Evolutionary conservation across 2,888 invertebrate genomes (phyloP), one percentile per base, ranked within the genome.

Genomic region (Ectemnius cavifrons): DNA sequence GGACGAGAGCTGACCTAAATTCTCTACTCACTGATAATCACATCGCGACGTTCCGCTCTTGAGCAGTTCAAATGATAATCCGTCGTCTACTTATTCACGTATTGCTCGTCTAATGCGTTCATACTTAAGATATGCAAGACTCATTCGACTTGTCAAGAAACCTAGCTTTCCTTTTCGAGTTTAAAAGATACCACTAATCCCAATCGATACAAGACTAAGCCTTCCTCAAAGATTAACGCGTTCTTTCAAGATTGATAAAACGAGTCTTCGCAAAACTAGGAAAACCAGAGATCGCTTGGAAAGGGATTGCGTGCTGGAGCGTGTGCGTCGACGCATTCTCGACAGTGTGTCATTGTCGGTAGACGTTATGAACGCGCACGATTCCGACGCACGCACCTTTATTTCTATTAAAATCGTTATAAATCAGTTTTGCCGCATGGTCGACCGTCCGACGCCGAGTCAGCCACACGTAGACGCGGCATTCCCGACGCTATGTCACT

Each of bases 401-500:
- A 87, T 86, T 89, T 87, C 83, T 81, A 85, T 85, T 86, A 85
- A 85, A 86, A 86, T 88, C 80, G 79, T 85, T 82, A 85, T 88
- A 88, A 89, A 88, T 89, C 89, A 87, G 83, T 85, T 84, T 83
- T 84, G 83, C 83, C 75, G 77, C 74, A 8, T 11, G 37, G 37
- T 4, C 37, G 37, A 37, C 8, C 37, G 81, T 73, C 58, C 66
- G 78, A 68, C 80, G 73, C 77, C 67, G 56, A 65, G 67, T 67
- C 77, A 75, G 72, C 58, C 72, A 64, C 73, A 77, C 76, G 77
- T 77, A 81, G 66, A 69, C 75, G 73, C 72, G 71, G 70, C 84
- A 88, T 88, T 88, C 86, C 85, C 80, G 81, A 84, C 83, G 82
- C 83, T 86, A 83, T 82, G 86, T 88, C 87, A 87, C 82, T 85